Evolutionary conservation across 2,113 vertebrate species (phyloP).

Genomic region (Trachemys scripta): DNA sequence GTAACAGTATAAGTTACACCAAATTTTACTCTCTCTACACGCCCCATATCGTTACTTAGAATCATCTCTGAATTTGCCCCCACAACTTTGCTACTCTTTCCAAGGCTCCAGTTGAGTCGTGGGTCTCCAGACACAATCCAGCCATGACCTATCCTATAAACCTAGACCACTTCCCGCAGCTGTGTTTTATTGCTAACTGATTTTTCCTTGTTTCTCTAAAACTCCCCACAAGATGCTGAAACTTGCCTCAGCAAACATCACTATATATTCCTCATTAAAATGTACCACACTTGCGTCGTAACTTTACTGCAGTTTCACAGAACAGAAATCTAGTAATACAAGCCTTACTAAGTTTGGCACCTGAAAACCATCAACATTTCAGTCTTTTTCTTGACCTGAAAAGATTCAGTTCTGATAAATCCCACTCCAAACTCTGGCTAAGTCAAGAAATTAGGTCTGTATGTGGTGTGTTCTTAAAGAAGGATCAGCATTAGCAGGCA

Average conservation of each 20-base stretch:
- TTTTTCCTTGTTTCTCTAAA: slow-evolving; percentile 8
- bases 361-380: background rate
- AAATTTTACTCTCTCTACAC: background rate
- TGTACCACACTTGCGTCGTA: background rate
- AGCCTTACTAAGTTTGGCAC: background rate
- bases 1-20: no score
- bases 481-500: background rate
- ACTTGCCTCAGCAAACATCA: background rate
- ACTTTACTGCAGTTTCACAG: background rate
- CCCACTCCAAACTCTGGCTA: background rate
- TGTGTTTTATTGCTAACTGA: background rate
- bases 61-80: slow-evolving; percentile 20
- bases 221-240: background rate
- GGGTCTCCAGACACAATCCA: background rate
- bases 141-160: background rate
- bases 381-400: background rate
- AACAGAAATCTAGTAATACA: background rate
- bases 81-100: background rate
- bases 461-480: background rate
- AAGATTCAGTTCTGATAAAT: background rate
- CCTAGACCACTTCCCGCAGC: background rate
- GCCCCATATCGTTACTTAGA: background rate
- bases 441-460: background rate
- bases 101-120: background rate
- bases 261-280: background rate